phyloP scores from a whole-genome alignment of 2,888 invertebrate genomes.

The Achlya flavicornis region DNA sequence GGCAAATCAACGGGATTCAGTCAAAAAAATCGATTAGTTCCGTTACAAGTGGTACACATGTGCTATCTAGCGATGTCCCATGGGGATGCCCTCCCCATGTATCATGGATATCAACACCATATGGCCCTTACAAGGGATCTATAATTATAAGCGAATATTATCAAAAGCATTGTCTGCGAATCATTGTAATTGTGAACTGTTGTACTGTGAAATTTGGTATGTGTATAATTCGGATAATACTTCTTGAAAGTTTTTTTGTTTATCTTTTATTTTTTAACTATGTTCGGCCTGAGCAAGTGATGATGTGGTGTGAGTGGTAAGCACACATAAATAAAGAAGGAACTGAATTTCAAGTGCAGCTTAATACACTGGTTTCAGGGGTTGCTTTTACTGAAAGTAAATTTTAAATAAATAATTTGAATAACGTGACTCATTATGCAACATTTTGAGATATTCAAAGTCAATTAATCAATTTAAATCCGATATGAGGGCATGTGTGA shows the following conservation, averaged over 20 bases:
- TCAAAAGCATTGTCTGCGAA: slow-evolving; percentile 50
- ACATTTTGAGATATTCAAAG: too few relatives aligned
- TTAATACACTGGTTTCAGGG: too few relatives aligned
- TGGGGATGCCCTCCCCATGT: slow-evolving; percentile 38
- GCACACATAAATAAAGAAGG: too few relatives aligned
- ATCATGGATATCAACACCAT: slow-evolving; percentile 63
- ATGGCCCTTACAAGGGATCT: slow-evolving; percentile 65
- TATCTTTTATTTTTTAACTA: too few relatives aligned
- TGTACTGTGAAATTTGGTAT: slow-evolving; percentile 68
- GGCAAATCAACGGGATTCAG: slow-evolving; percentile 46
- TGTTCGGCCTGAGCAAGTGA: too few relatives aligned
- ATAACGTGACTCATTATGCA: too few relatives aligned
- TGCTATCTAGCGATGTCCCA: slow-evolving; percentile 45
- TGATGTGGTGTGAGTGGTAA: too few relatives aligned
- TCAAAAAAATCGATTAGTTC: slow-evolving; percentile 71
- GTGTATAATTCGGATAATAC: slow-evolving; percentile 33
- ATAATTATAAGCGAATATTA: slow-evolving; percentile 65
- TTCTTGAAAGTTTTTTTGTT: slow-evolving; percentile 8
- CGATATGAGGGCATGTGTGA: too few relatives aligned
- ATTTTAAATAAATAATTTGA: too few relatives aligned
- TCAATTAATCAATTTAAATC: too few relatives aligned
- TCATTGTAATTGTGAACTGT: slow-evolving; percentile 53
- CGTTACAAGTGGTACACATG: slow-evolving; percentile 73
- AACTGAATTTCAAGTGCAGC: too few relatives aligned
- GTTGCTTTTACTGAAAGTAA: too few relatives aligned